phyloP scores from a whole-genome alignment of 2,888 invertebrate genomes.

The Sarcophaga carnaria region DNA sequence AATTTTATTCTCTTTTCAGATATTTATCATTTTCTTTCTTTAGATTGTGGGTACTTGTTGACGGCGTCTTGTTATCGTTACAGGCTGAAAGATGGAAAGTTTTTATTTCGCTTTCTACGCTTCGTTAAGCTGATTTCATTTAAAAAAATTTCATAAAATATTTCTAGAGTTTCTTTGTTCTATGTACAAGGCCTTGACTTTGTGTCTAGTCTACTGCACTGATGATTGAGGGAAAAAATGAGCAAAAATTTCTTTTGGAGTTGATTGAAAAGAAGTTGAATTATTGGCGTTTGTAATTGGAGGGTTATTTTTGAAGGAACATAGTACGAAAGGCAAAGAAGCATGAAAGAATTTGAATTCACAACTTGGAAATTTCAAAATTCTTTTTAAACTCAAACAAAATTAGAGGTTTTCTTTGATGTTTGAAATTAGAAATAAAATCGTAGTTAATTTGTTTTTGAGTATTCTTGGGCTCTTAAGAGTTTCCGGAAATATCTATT shows the following conservation, averaged over 20 bases:
- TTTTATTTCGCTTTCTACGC: slow-evolving; percentile 26
- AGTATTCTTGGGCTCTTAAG: too few relatives aligned
- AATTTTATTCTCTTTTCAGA: neutral
- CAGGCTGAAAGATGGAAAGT: slow-evolving; percentile 13
- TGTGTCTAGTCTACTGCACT: neutral
- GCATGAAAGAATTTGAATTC: too few relatives aligned
- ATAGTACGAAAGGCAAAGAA: too few relatives aligned
- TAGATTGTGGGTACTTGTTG: slow-evolving; percentile 42
- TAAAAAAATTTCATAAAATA: neutral
- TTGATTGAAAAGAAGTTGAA: neutral
- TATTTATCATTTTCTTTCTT: neutral
- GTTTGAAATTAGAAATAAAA: too few relatives aligned
- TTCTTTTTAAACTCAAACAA: too few relatives aligned
- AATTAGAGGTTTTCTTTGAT: too few relatives aligned
- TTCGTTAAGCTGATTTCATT: slow-evolving; percentile 37
- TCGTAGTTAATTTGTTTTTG: too few relatives aligned
- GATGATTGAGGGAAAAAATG: neutral
- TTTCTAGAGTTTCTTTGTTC: slow-evolving; percentile 6
- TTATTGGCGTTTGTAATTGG: neutral
- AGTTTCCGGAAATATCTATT: too few relatives aligned
- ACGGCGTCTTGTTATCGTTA: slow-evolving; percentile 57
- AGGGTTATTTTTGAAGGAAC: too few relatives aligned
- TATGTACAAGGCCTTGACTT: neutral
- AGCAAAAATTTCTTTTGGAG: neutral
- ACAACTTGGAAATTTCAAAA: too few relatives aligned